Percentiles rank a stretch among this genome's conserved stretches.
Conservation (phyloP, 2,113 vertebrate genomes). For the Myiagra hebetior region DNA sequence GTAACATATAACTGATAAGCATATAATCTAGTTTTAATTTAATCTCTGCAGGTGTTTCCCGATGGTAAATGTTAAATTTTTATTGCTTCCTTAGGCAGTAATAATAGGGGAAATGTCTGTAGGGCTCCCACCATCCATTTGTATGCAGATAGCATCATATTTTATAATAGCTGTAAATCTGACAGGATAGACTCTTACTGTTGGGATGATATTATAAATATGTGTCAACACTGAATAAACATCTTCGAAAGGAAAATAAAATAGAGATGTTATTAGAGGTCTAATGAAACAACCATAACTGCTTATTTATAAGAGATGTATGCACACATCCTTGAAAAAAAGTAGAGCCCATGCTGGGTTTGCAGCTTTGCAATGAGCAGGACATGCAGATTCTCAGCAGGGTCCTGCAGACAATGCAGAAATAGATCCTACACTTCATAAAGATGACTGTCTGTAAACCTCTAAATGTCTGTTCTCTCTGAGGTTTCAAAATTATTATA, state of each 20-base stretch:
- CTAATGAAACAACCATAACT: constrained; percentile 28
- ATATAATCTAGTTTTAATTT: constrained; percentile 67
- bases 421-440: constrained; percentile 28
- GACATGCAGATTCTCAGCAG: constrained; percentile 47
- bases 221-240: constrained; percentile 16
- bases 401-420: neutral
- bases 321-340: neutral
- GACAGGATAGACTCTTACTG: constrained; percentile 22
- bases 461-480: neutral
- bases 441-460: constrained; percentile 30
- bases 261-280: constrained; percentile 38
- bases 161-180: constrained; percentile 51
- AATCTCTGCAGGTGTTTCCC: constrained; percentile 60
- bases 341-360: constrained; percentile 28
- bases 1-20: constrained; percentile 47
- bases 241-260: constrained; percentile 45
- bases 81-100: constrained; percentile 54
- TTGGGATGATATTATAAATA: constrained; percentile 33
- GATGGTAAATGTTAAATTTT: constrained; percentile 54
- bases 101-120: constrained; percentile 17
- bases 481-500: neutral
- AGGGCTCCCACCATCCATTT: neutral
- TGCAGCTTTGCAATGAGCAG: neutral
- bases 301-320: constrained; percentile 22
- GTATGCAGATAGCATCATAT: constrained; percentile 30